These are phyloP conservation scores for Pangasius sanitwongsei DNA, from an alignment of 2,797 vertebrate genomes.

Conservation along the genomic window DNA sequence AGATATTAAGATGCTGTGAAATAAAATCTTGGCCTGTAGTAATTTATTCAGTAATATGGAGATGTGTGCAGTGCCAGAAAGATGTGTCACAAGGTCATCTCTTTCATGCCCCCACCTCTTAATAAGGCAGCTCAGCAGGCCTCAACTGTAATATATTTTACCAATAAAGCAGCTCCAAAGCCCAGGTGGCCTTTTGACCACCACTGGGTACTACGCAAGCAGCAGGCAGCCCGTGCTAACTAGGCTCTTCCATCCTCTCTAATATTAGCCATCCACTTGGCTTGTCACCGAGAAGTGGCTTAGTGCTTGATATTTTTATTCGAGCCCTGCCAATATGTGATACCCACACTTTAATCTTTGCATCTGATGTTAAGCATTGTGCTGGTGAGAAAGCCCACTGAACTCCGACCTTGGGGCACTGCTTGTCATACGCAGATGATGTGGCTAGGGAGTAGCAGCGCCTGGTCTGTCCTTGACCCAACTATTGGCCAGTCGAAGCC, in stretches of 20 bases:
- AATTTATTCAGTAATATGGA: conserved; percentile 76
- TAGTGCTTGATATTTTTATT: conserved; percentile 92
- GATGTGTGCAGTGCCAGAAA: conserved; percentile 67
- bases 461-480: conserved; percentile 78
- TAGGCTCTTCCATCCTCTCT: conserved; percentile 76
- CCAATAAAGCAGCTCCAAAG: conserved; percentile 76
- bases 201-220: conserved; percentile 69
- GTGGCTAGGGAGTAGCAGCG: conserved; percentile 67
- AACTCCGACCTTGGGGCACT: conserved; percentile 84
- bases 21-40: conserved; percentile 61
- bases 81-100: conserved; percentile 71
- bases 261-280: conserved; percentile 83
- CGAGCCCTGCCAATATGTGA: conserved; percentile 82
- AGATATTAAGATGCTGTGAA: conserved; percentile 61
- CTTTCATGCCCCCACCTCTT: conserved; percentile 72
- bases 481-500: conserved; percentile 74
- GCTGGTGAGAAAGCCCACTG: conserved; percentile 88
- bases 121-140: conserved; percentile 77
- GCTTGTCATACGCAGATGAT: conserved; percentile 80
- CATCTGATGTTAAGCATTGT: conserved; percentile 85
- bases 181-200: conserved; percentile 71
- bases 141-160: conserved; percentile 83
- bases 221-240: conserved; percentile 77
- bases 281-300: conserved; percentile 77
- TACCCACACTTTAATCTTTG: conserved; percentile 87